phyloP scores from a whole-genome alignment of 2,113 vertebrate species.

The Hippocampus barbouri region DNA sequence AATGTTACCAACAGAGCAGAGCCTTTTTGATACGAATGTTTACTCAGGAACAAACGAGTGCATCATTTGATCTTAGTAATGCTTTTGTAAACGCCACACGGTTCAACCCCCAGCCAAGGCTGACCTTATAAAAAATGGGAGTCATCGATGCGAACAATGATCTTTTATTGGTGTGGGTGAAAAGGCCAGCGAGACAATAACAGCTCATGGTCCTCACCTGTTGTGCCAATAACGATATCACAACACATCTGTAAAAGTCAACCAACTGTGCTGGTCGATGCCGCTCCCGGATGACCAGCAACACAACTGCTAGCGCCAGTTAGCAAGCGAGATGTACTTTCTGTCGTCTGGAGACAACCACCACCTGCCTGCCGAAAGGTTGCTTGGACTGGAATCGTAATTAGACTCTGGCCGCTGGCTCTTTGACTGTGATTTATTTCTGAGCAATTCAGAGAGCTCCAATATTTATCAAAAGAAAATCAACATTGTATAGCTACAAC shows the following conservation, averaged over 20 bases:
- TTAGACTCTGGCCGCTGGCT: not conserved
- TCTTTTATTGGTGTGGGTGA: slow-evolving; percentile 49
- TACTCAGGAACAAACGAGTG: not conserved
- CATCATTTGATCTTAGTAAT: slow-evolving; percentile 30
- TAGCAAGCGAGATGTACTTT: not conserved
- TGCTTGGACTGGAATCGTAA: not conserved
- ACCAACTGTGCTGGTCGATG: not conserved
- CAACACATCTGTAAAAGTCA: slow-evolving; percentile 37
- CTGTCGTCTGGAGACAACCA: not conserved
- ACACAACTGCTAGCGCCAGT: not conserved
- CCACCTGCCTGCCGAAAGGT: not conserved
- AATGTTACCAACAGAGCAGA: not conserved
- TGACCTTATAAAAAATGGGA: slow-evolving; percentile 49
- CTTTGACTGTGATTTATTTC: not conserved
- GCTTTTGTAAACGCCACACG: slow-evolving; percentile 17
- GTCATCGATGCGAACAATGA: slow-evolving; percentile 42
- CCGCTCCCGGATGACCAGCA: not conserved
- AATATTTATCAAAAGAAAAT: too few species aligned
- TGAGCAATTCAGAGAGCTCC: not conserved
- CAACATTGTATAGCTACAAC: not conserved
- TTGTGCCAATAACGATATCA: slow-evolving; percentile 29
- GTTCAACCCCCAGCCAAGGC: slow-evolving; percentile 23
- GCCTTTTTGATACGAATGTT: not conserved
- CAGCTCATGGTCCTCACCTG: slow-evolving; percentile 6
- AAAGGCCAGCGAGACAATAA: slow-evolving; percentile 49